Base-by-base conservation (phyloP, 2,888 invertebrate genomes). In the Watsonalla binaria region DNA sequence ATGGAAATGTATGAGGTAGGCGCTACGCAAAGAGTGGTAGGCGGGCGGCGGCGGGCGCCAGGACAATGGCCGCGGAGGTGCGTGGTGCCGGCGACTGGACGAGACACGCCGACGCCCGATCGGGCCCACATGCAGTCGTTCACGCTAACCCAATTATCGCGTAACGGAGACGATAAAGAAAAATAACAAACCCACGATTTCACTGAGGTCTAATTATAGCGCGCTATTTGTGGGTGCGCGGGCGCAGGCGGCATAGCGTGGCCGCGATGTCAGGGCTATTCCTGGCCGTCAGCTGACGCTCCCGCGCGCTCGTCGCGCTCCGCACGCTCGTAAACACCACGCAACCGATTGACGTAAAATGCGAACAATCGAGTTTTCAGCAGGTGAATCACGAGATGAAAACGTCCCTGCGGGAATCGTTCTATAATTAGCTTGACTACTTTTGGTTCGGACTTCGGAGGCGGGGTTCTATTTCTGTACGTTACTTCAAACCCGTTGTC, bases 101-200 rank as follows among this genome's bases (percentile, higher is more conserved):
- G 86, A 90, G 90, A 90, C 90, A 81, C 87, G 86, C 88, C 87
- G 90, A 88, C 90, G 90, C 90, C 83, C 76, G 80, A 70, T 70
- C 82, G 76, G 88, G 81, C 89, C 89, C 90, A 89, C 90, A 90
- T 89, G 87, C 84, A 87, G 70, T 82, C 82, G 77, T 67, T 72
- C 74, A 68, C 76, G 78, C 88, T 90, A 90, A 90, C 90, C 90
- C 90, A 90, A 90, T 90, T 90, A 90, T 88, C 90, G 85, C 87
- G 87, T 86, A 88, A 88, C 89, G 83, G 86, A 87, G 83, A 86
- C 89, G 89, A 87, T 89, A 88, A 90, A 90, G 90, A 90, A 90
- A 90, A 90, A 90, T 90, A 90, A 90, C 90, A 90, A 90, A 90
- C 90, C 90, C 90, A 90, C 90, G 90, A 90, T 90, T 90, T 89